Conservation (phyloP, 2,113 vertebrate species). For the Gambusia holbrooki region DNA sequence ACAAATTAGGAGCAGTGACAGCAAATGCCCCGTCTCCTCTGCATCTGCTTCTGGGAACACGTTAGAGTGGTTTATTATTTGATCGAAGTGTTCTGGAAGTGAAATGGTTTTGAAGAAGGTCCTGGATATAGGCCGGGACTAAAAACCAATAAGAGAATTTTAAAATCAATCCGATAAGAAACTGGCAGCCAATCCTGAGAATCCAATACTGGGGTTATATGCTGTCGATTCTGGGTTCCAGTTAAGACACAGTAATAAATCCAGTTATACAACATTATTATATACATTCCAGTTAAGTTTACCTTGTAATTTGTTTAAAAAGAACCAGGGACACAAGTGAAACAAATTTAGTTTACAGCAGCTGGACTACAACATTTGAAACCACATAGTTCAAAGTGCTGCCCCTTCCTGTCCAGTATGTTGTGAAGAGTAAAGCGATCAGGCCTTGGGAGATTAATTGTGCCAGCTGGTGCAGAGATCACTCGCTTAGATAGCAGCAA, state of each 20-base stretch:
- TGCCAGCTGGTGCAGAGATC: constrained; percentile 64
- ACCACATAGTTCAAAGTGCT: constrained; percentile 3
- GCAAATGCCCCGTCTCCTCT: too few relatives aligned
- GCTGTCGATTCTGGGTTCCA: too few relatives aligned
- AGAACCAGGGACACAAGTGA: not conserved
- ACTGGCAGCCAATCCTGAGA: too few relatives aligned
- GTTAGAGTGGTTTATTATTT: too few relatives aligned
- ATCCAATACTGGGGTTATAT: too few relatives aligned
- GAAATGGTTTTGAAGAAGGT: too few relatives aligned
- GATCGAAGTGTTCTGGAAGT: too few relatives aligned
- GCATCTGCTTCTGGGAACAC: too few relatives aligned
- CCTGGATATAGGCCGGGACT: too few relatives aligned
- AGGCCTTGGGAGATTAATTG: constrained; percentile 65
- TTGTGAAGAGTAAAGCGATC: constrained; percentile 55
- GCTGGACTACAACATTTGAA: constrained; percentile 2
- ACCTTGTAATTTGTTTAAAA: constrained; percentile 9
- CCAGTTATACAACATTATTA: not conserved
- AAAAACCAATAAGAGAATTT: too few relatives aligned
- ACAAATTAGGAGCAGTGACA: too few relatives aligned
- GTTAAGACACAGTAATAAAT: not conserved
- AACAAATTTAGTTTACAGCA: constrained; percentile 7
- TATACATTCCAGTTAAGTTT: not conserved
- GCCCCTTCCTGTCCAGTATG: not conserved
- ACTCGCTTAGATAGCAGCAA: constrained; percentile 59
- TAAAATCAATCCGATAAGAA: too few relatives aligned